Conservation (phyloP, 2,888 invertebrate genomes). For the Allacma fusca region DNA sequence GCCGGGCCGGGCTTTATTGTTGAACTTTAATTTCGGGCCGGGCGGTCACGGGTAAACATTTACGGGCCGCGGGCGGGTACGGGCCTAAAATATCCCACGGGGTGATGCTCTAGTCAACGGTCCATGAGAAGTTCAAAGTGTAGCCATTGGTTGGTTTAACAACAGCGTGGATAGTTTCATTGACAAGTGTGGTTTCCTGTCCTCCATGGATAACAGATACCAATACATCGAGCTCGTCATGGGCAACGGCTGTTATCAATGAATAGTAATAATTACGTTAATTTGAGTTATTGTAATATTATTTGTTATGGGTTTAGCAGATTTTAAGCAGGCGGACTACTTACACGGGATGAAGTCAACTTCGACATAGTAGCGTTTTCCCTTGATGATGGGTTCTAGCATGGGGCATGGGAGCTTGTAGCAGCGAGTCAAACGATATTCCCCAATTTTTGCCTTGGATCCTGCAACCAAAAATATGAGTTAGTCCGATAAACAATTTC, state of each 20-base stretch:
- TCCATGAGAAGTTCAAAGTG: constrained; percentile 36
- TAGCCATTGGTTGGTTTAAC: constrained; percentile 19
- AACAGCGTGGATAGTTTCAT: background rate
- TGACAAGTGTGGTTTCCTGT: constrained; percentile 10
- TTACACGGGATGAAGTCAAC: constrained; percentile 38
- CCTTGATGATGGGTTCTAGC: background rate
- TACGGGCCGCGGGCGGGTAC: too few species aligned
- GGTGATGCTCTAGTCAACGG: too few species aligned
- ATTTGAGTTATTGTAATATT: too few species aligned
- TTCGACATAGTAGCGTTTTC: constrained; percentile 29
- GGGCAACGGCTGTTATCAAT: background rate
- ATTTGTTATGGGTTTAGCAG: background rate
- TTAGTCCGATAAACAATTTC: background rate
- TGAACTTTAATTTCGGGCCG: too few species aligned
- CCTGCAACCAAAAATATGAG: background rate
- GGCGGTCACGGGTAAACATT: too few species aligned
- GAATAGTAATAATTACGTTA: too few species aligned
- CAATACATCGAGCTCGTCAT: background rate
- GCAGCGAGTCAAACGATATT: constrained; percentile 42
- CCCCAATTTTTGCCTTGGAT: constrained; percentile 28
- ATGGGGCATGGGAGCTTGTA: constrained; percentile 29
- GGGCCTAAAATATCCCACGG: too few species aligned
- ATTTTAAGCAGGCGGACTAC: too few species aligned
- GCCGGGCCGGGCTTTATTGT: too few species aligned
- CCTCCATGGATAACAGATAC: constrained; percentile 18